A percentile compares a stretch with the other conserved stretches of the same genome.
These are phyloP conservation scores for Plectropomus leopardus DNA, from an alignment of 2,113 vertebrate species.

Conservation along the genomic window DNA sequence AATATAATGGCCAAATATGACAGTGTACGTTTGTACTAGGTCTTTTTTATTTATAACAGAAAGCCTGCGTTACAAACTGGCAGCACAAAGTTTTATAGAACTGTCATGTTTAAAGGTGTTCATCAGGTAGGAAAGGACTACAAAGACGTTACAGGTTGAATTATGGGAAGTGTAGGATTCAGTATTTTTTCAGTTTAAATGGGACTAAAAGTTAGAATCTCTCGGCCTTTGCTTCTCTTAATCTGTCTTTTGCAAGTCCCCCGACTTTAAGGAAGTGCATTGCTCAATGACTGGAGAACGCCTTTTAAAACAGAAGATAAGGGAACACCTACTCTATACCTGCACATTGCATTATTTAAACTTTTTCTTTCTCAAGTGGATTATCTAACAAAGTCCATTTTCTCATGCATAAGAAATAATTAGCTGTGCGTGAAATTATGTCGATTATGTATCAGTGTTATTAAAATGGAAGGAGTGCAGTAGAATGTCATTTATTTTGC, in stretches of 20 bases:
- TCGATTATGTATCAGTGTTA: conserved; percentile 7
- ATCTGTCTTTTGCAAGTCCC: not conserved
- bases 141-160: not conserved
- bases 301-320: not conserved
- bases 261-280: not conserved
- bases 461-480: conserved; percentile 13
- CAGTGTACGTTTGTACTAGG: too few relatives aligned
- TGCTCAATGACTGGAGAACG: not conserved
- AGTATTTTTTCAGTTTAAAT: not conserved
- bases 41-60: not conserved
- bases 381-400: conserved; percentile 22
- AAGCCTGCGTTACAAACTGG: not conserved
- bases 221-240: not conserved
- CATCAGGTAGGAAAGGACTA: not conserved
- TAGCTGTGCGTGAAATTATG: conserved; percentile 43
- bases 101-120: not conserved
- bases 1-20: too few relatives aligned
- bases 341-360: not conserved
- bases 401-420: conserved; percentile 31
- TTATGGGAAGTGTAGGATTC: not conserved
- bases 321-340: not conserved
- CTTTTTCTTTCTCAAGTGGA: not conserved
- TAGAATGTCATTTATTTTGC: conserved; percentile 55
- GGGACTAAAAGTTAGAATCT: not conserved
- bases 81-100: not conserved